Evolutionary conservation across 2,797 vertebrate genomes (phyloP).

Genomic region (Girardinus metallicus): DNA sequence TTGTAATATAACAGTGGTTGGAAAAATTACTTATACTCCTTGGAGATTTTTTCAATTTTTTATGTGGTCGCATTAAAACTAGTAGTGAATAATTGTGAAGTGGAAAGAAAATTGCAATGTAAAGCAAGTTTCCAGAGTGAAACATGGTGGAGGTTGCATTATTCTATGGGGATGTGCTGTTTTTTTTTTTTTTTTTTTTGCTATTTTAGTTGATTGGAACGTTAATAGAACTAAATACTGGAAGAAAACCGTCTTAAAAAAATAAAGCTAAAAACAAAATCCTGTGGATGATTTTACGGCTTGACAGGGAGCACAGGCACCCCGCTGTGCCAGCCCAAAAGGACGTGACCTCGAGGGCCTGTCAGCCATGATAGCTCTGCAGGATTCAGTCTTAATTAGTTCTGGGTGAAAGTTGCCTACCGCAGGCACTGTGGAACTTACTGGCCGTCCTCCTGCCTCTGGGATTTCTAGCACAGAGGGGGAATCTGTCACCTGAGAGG

Average conservation of each 20-base stretch:
- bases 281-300: background rate
- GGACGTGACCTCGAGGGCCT: background rate
- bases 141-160: background rate
- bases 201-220: background rate
- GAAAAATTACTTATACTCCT: background rate
- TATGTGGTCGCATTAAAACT: background rate
- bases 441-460: background rate
- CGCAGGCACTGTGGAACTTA: background rate
- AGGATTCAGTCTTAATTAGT: conserved; percentile 2
- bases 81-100: background rate
- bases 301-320: background rate
- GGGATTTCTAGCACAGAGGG: background rate
- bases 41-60: background rate
- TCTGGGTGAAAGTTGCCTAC: background rate
- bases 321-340: conserved; percentile 1
- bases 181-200: background rate
- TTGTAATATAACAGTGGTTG: background rate
- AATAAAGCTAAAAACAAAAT: background rate
- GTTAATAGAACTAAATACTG: background rate
- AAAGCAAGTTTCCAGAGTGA: background rate
- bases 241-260: background rate
- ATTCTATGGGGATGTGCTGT: background rate
- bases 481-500: background rate
- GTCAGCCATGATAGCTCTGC: conserved; percentile 1
- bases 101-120: background rate